These are phyloP conservation scores for Spinus olivaceus DNA, from an alignment of 2,797 vertebrate genomes.

Conservation along the genomic window DNA sequence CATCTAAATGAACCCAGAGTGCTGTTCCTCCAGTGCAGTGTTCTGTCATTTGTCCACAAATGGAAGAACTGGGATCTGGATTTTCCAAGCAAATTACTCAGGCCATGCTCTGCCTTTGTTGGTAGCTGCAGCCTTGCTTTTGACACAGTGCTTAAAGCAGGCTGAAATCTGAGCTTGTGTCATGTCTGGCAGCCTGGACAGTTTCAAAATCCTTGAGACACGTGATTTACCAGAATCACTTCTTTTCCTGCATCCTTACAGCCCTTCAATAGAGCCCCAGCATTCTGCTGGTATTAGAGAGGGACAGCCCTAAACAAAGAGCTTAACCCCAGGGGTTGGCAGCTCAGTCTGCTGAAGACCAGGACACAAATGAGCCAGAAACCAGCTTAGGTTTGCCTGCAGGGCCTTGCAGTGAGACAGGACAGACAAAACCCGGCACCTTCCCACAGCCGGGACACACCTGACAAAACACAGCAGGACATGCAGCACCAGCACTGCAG, in stretches of 20 bases:
- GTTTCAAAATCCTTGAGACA: background rate
- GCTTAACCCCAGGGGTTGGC: background rate
- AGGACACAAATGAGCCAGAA: background rate
- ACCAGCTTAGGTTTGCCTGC: background rate
- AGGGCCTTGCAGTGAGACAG: background rate
- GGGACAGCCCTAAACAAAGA: background rate
- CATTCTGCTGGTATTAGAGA: background rate
- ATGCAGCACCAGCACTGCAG: background rate
- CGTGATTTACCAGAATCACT: background rate
- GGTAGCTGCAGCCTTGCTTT: background rate
- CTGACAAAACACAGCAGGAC: background rate
- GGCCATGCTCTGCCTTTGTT: background rate
- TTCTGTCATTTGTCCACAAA: background rate
- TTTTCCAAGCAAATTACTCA: background rate
- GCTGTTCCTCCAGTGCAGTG: background rate
- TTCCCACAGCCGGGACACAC: background rate
- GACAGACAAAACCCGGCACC: background rate
- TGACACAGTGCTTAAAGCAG: background rate
- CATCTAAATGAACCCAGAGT: background rate
- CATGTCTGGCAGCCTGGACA: background rate
- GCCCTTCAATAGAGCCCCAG: background rate
- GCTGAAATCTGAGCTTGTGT: background rate
- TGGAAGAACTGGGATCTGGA: background rate
- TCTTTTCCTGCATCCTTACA: background rate
- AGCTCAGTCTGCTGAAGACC: background rate